Percentiles rank a stretch among this genome's conserved stretches.
phyloP scores from a whole-genome alignment of 2,113 vertebrate genomes.

The Salminus brasiliensis region DNA sequence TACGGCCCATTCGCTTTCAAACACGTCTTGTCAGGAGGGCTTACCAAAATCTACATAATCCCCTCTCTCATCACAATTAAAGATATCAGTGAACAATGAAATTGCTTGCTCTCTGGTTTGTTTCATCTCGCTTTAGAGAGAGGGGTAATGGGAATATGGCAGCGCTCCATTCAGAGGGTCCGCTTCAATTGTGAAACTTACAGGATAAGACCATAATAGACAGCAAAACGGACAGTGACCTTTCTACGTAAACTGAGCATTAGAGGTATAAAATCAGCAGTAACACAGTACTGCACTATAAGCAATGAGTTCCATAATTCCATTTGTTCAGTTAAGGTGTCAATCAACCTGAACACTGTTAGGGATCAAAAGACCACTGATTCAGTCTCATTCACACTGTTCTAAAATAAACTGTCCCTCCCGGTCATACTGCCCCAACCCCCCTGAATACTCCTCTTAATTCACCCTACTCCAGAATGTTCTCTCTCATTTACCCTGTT shows the following conservation, averaged over 20 bases:
- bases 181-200: conserved; percentile 24
- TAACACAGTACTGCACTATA: no score
- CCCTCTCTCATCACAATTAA: conserved; percentile 81
- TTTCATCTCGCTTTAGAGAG: conserved; percentile 72
- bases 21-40: conserved; percentile 80
- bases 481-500: background rate
- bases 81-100: conserved; percentile 85
- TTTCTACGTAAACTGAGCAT: background rate
- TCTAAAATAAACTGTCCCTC: no score
- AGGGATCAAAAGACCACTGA: no score
- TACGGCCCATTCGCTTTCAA: conserved; percentile 80
- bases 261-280: background rate
- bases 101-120: conserved; percentile 81
- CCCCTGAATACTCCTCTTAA: no score
- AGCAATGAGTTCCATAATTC: no score
- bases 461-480: background rate
- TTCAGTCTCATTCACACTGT: no score
- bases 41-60: conserved; percentile 85
- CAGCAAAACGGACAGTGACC: conserved; percentile 20
- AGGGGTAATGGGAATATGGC: conserved; percentile 56
- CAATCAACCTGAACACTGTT: no score
- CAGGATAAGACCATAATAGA: conserved; percentile 37
- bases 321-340: no score
- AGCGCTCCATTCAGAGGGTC: conserved; percentile 52
- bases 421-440: no score